Conservation (phyloP, 37 sponge, comb jelly and placozoan genomes). For the Geodia barretti region DNA sequence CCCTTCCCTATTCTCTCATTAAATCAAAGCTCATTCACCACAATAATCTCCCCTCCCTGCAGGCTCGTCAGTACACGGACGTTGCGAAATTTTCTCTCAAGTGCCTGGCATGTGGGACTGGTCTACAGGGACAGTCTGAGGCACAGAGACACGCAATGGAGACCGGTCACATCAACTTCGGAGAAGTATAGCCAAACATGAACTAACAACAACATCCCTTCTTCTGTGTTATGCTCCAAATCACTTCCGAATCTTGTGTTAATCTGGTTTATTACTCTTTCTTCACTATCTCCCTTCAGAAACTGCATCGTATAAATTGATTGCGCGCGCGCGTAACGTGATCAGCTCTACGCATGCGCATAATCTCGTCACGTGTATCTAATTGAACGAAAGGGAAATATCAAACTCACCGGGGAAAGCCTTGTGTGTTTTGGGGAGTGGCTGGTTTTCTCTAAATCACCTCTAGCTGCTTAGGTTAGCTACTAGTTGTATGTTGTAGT, state of each 20-base stretch:
- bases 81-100: slow-evolving; percentile 63
- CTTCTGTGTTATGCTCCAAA: background rate
- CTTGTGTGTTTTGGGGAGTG: background rate
- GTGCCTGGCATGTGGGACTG: slow-evolving; percentile 65
- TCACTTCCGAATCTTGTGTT: no score
- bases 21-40: background rate
- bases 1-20: no score
- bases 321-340: background rate
- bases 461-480: no score
- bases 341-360: background rate
- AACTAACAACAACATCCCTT: background rate
- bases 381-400: background rate
- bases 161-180: slow-evolving; percentile 85
- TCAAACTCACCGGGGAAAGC: background rate
- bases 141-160: slow-evolving; percentile 70
- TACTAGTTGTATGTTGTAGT: no score
- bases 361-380: background rate
- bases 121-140: slow-evolving; percentile 61
- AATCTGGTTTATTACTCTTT: background rate
- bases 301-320: no score
- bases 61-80: slow-evolving; percentile 79
- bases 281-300: background rate
- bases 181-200: slow-evolving; percentile 58
- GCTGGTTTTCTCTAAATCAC: background rate
- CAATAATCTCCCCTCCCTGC: background rate